Evolutionary conservation across 2,113 vertebrate genomes (phyloP).

Genomic region (Malurus alboscapulatus): DNA sequence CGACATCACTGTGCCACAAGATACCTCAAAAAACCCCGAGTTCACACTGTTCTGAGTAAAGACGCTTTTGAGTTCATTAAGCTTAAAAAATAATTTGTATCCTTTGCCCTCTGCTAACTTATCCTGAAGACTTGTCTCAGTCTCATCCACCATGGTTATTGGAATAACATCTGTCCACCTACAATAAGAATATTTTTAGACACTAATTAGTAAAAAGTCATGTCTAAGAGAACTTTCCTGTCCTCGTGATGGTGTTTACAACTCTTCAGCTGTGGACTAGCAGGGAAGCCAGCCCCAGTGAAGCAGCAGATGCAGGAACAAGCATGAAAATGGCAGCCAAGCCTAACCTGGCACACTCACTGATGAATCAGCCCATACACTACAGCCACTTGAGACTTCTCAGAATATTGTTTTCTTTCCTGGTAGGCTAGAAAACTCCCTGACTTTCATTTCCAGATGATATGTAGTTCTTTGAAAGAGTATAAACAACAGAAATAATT

Average conservation of each 20-base stretch:
- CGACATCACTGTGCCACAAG: background rate
- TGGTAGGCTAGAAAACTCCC: background rate
- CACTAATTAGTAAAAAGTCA: background rate
- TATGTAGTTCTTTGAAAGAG: background rate
- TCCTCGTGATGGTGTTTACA: background rate
- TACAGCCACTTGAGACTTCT: background rate
- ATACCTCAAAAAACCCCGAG: background rate
- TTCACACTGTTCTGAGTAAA: background rate
- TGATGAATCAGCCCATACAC: background rate
- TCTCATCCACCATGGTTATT: background rate
- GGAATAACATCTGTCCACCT: background rate
- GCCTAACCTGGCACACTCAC: background rate
- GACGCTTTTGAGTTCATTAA: background rate
- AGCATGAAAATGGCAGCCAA: background rate
- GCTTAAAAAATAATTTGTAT: background rate
- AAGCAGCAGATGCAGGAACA: background rate
- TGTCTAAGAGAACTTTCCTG: background rate
- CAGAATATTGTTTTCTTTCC: conserved; percentile 7
- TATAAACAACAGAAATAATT: background rate
- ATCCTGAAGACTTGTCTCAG: background rate
- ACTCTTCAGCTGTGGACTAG: background rate
- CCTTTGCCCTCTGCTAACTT: background rate
- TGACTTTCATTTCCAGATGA: background rate
- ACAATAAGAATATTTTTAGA: background rate
- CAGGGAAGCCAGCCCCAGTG: background rate